Base-by-base conservation (phyloP, 2,888 invertebrate genomes). In the Lepidocyrtoides sp. region DNA sequence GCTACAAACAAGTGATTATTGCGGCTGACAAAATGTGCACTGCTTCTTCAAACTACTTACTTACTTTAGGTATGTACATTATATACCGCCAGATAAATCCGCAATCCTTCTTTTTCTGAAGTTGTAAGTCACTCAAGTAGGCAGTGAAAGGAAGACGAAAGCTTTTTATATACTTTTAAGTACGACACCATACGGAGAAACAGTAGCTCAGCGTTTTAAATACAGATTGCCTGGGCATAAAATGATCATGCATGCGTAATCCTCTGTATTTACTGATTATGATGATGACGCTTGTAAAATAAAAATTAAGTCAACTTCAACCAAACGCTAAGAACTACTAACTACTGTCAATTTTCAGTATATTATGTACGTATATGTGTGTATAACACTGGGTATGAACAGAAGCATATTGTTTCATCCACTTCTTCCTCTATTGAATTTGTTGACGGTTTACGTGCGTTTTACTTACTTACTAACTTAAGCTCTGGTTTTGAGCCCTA, bases 251-350 rank as follows among this genome's bases (percentile, higher is more conserved):
- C 82, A 82, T 89, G 81, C 17, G 75, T 89, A 89, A 89, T 89
- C 89, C 89, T 54, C 17, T 77, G 7, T 77, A 51, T 82, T 51
- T 20, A 48, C 51, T 88, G 66, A 79, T 81, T 81, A 72, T 83
- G 83, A 57, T 88, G 88, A 81, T 88, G 88, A 88, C 75, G 75
- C 89, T 89, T 89, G 89, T 89, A 89, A 89, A 89, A 89, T 89
- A 89, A 89, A 89, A 89, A 89, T 89, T 89, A 89, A 89, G 89
- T 83, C 89, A 89, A 72, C 79, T 54, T n/a, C n/a, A n/a, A n/a
- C 14, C 36, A 57, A 77, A 14, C 26, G 23, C 23, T 48, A 48
- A 77, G 48, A 48, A 14, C 29, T 29, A 48, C 44, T 48, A 36
- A n/a, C 41, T 36, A 23, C 29, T 48, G 51, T 77, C 48, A 51